Conservation (phyloP, 2,888 invertebrate genomes). For the Nymphalis c-album region DNA sequence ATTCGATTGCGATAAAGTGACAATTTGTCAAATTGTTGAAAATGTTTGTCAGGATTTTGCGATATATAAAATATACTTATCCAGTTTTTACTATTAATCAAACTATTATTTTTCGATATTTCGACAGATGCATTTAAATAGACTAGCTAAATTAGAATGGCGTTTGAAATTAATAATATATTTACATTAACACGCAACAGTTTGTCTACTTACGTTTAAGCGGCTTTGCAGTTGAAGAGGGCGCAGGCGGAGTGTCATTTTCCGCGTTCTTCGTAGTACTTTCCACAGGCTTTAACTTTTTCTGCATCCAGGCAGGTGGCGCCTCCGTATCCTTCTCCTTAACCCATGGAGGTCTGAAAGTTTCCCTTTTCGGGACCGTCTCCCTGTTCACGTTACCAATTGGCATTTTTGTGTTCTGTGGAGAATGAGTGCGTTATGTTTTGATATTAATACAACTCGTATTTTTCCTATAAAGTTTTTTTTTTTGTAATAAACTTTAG, state of each 20-base stretch:
- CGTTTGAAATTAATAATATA: not conserved
- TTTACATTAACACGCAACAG: not conserved
- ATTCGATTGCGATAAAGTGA: too few species aligned
- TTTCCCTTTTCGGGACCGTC: constrained; percentile 82
- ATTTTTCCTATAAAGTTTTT: too few species aligned
- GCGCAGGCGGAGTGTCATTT: constrained; percentile 37
- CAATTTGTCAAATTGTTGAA: too few species aligned
- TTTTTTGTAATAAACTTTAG: too few species aligned
- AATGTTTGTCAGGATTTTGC: too few species aligned
- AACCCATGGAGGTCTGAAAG: constrained; percentile 88
- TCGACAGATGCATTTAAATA: not conserved
- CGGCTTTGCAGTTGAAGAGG: constrained; percentile 47
- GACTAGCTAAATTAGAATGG: not conserved
- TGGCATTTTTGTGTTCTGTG: constrained; percentile 57
- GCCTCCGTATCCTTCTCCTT: constrained; percentile 84
- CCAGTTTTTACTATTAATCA: too few species aligned
- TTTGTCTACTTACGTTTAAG: constrained; percentile 62
- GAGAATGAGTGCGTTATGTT: constrained; percentile 16
- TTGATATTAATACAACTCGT: constrained; percentile 4
- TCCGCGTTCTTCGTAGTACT: constrained; percentile 48
- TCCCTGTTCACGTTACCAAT: constrained; percentile 79
- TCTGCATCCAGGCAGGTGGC: constrained; percentile 84
- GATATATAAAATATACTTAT: too few species aligned
- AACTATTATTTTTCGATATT: too few species aligned
- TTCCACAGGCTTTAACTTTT: constrained; percentile 73